Evolutionary conservation across 1,140 invertebrate genomes (phyloP).

Genomic region (Pseudachorutes palmiensis): DNA sequence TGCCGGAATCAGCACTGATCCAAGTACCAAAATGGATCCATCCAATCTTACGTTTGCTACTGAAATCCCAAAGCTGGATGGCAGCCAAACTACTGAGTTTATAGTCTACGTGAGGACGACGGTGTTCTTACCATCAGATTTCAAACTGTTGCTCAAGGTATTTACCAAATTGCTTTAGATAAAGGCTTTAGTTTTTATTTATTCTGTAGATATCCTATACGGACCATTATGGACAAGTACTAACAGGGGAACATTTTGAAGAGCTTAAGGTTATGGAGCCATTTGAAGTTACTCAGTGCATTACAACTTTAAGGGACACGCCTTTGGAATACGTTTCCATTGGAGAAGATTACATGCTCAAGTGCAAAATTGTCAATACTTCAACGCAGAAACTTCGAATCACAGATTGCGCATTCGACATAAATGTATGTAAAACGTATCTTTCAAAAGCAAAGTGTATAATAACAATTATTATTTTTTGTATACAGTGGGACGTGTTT

Average conservation of each 20-base stretch:
- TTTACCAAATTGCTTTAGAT: neutral
- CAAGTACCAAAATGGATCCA: neutral
- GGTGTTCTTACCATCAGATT: conserved; percentile 9
- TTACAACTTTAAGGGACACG: conserved; percentile 15
- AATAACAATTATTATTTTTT: too few relatives aligned
- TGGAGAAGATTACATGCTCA: conserved; percentile 21
- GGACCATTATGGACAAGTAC: conserved; percentile 20
- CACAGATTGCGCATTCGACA: neutral
- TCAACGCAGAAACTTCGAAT: conserved; percentile 12
- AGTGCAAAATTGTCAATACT: conserved; percentile 23
- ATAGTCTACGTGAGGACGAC: conserved; percentile 22
- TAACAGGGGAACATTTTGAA: conserved; percentile 22
- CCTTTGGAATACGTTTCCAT: conserved; percentile 2
- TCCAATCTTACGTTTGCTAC: neutral
- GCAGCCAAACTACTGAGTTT: neutral
- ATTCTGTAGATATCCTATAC: conserved; percentile 28
- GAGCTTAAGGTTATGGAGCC: conserved; percentile 22
- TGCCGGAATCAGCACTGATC: neutral
- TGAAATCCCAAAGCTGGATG: conserved; percentile 14
- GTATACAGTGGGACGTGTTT: too few relatives aligned
- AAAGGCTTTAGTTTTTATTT: neutral
- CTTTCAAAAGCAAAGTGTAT: too few relatives aligned
- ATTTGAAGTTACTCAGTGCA: conserved; percentile 19
- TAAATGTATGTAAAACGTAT: conserved; percentile 7
- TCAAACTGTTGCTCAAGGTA: conserved; percentile 29